Evolutionary conservation across 2,113 vertebrate genomes (phyloP).

Genomic region (Rhynchopsitta pachyrhyncha): DNA sequence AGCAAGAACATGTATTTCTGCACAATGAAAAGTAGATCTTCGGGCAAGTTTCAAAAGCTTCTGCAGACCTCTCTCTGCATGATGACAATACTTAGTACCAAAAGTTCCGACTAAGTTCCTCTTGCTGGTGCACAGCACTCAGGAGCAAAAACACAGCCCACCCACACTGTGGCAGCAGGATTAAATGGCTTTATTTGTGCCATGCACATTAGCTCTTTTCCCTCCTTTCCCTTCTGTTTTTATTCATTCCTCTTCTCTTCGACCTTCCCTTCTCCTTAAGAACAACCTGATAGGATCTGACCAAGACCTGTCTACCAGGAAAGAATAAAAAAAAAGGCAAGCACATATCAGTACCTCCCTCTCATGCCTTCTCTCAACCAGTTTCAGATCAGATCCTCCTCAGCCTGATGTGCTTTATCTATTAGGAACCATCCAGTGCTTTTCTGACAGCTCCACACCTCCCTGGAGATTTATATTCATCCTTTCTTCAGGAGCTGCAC

Average conservation of each 20-base stretch:
- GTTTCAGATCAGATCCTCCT: neutral
- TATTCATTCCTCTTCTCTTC: neutral
- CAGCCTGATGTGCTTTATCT: neutral
- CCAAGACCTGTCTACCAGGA: neutral
- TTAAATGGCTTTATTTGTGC: neutral
- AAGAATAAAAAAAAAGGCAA: neutral
- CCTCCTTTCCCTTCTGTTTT: neutral
- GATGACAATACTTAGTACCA: accelerated
- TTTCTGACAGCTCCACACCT: neutral
- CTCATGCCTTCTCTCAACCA: neutral
- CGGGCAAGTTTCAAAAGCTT: neutral
- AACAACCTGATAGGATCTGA: neutral
- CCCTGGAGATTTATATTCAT: neutral
- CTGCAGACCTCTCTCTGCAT: neutral
- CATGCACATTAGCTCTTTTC: neutral
- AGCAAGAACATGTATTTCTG: neutral
- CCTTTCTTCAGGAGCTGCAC: neutral
- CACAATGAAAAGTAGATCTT: neutral
- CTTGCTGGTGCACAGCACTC: neutral
- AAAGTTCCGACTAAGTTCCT: neutral
- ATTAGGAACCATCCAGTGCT: neutral
- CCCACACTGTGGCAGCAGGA: no score
- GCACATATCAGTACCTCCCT: neutral
- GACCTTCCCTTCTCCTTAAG: neutral
- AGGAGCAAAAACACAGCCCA: neutral